Base-by-base conservation (phyloP, 2,888 invertebrate genomes). In the Apodemia duryi region DNA sequence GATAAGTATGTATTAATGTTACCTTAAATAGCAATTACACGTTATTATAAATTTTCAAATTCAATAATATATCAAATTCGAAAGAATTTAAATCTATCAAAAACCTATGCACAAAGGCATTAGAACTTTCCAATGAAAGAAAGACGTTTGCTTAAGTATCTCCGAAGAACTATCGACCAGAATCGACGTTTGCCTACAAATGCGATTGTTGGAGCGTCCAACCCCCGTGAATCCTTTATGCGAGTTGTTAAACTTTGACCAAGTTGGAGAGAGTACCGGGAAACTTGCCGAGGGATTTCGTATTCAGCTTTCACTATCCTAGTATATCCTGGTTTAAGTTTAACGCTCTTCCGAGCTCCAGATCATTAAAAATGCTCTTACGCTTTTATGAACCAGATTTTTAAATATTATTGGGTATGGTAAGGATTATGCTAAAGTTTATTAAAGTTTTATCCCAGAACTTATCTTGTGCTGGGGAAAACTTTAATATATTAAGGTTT, bases 121-220 rank as follows among this genome's bases (percentile, higher is more conserved):
- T 32, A 57, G 5, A 57, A 28, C 21, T n/a, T 49, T 49, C 2
- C 4, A 57, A 32, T 57, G 29, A 10, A 32, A 32, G 32, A 57
- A 57, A 57, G 57, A 57, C 57, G 11, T 57, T 57, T 57, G 57
- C 32, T 32, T 32, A 57, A 57, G 57, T 57, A 57, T 57, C 57
- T 32, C 4, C 13, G 11, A 57, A 57, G 57, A 57, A 57, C 57
- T 57, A 57, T 57, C 32, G 57, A 13, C 57, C 32, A 49, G 32
- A 46, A 66, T 66, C 66, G 60, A 61, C 51, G 61, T 66, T 61
- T 51, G 65, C 49, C 43, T 66, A 63, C 63, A 61, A 61, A 67
- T 65, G 65, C 65, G 28, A 66, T 64, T 66, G 66, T 66, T 66
- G 51, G 62, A 66, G 64, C 63, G 60, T 46, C 60, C 46, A 65